Evolutionary conservation across 2,113 vertebrate genomes (phyloP).

Genomic region (Oceanites oceanicus): DNA sequence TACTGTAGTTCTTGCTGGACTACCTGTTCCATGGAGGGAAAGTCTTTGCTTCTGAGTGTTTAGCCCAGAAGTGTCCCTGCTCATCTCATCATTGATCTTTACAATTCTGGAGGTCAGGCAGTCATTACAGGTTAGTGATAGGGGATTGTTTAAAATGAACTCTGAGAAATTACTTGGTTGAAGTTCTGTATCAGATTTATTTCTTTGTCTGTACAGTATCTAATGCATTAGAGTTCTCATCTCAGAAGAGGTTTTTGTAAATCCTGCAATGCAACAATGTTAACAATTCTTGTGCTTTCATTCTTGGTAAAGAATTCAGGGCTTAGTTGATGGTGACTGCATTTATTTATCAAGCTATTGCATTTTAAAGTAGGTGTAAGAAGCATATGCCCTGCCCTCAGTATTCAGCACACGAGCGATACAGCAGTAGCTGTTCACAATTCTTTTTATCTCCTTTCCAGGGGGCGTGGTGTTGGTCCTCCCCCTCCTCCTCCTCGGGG

Average conservation of each 20-base stretch:
- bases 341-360: background rate
- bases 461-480: conserved; percentile 89
- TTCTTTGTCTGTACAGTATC: background rate
- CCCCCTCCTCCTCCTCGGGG: conserved; percentile 74
- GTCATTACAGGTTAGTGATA: background rate
- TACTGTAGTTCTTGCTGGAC: background rate
- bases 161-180: background rate
- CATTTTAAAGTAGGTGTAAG: background rate
- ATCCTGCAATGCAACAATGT: accelerated
- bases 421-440: background rate
- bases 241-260: background rate
- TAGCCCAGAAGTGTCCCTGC: background rate
- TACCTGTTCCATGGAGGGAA: background rate
- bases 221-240: background rate
- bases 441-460: conserved; percentile 34
- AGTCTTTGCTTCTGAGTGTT: background rate
- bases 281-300: background rate
- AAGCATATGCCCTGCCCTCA: accelerated
- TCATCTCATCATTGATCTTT: background rate
- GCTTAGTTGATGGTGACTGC: background rate
- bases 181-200: background rate
- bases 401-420: background rate
- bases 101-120: background rate
- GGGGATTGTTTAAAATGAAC: background rate
- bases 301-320: background rate